Evolutionary conservation across 2,888 invertebrate genomes (phyloP), one percentile per base, ranked within the genome.

Genomic region (Geotrupes spiniger): DNA sequence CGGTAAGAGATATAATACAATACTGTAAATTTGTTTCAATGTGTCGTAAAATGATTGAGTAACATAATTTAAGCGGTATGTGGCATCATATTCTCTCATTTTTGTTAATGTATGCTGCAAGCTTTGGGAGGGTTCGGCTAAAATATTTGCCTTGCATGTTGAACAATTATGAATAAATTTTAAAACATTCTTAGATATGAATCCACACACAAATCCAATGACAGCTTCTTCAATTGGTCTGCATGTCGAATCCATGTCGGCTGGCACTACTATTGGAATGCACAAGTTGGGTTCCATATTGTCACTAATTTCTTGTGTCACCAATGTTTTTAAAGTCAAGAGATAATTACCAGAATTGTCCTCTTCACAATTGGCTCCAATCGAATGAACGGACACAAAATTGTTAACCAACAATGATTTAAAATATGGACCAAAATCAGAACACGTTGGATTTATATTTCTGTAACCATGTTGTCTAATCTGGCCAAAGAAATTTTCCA

Each of bases 331-430:
- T 29, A 29, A 29, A 11, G 29, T 4, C 12, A 4, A 10, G 10
- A 29, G 29, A 10, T 11, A 29, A 29, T 12, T 29, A 10, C 29
- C 36, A 36, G n/a, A 16, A n/a, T 36, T 6, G 16, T 16, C 36
- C 10, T 12, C 36, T 14, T 36, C 36, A 36, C 36, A 36, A 8
- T 36, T 36, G 10, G 11, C 36, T n/a, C 36, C 36, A 5, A 16
- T 12, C n/a, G 36, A 36, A 36, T 2, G 4, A 12, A n/a, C 4
- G 10, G 36, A 36, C n/a, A 16, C 14, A 6, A 36, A 36, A 36
- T 16, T 15, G n/a, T 14, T 36, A 6, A 36, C 9, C n/a, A 36
- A 14, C n/a, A 36, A 14, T 16, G 36, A 12, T 36, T 36, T 36
- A 36, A 15, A 36, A 16, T 12, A 12, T n/a, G n/a, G 14, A 11